Evolutionary conservation across 2,888 invertebrate genomes (phyloP), one percentile per base, ranked within the genome.

Genomic region (Thymelicus acteon): DNA sequence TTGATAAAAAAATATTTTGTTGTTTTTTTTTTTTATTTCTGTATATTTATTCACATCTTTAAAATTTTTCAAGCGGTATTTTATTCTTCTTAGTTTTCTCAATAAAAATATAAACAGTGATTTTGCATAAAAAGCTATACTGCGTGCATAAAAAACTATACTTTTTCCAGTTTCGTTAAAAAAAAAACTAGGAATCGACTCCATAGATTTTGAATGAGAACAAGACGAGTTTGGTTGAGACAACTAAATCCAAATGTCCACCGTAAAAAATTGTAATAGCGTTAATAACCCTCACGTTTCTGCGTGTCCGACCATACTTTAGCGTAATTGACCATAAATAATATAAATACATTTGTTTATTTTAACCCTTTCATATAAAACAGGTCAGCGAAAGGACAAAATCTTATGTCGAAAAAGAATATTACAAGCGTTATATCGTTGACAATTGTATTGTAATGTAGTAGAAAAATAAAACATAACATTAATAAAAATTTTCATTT

Each of bases 311-410:
- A 85, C 85, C 86, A 79, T 89, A 86, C 80, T 81, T 80, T 82
- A 86, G 89, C 89, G 90, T 93, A 93, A 93, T 92, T 93, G 91
- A 90, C 91, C 92, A 92, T 92, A 92, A 92, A 93, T 92, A 92
- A 91, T 81, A 82, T 58, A 84, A 82, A 89, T 87, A 92, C 90
- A 91, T 83, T 86, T 91, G 91, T 92, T 87, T 84, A 84, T 85
- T 85, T 82, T 80, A 82, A 82, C 84, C 86, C 84, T 76, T 80
- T 74, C 72, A 77, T 76, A 77, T 78, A 76, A 80, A 81, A 81
- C 76, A 78, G 84, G 85, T 80, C 78, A 78, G 77, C 74, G 76
- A 74, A 75, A 74, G 75, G 71, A 77, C 72, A 75, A 76, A 73
- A 75, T 3, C 71, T 74, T 71, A 72, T 71, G 75, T 67, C 49